phyloP scores from a whole-genome alignment of 2,113 vertebrate genomes.

The Oenanthe melanoleuca region DNA sequence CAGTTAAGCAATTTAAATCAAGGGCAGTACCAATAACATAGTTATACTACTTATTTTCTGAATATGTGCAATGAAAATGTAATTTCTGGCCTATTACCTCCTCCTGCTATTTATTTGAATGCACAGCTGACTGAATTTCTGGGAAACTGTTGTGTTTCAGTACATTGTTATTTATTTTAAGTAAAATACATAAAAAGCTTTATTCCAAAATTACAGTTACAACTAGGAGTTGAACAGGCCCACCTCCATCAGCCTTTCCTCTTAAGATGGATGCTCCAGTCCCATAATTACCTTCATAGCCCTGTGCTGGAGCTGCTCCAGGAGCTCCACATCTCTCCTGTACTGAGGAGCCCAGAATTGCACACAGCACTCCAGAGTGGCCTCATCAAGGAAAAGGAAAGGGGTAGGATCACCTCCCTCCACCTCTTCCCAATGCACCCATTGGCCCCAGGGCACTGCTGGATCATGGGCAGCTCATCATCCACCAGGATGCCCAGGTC shows the following conservation, averaged over 20 bases:
- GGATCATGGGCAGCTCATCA: neutral
- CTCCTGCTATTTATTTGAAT: neutral
- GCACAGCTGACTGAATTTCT: neutral
- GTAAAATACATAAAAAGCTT: neutral
- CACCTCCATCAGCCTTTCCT: neutral
- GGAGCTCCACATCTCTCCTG: neutral
- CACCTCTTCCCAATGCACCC: neutral
- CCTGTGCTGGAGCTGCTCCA: neutral
- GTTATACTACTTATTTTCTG: slow-evolving; percentile 40
- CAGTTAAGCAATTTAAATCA: slow-evolving; percentile 38
- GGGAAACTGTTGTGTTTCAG: neutral
- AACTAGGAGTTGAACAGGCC: neutral
- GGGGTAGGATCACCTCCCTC: too few species aligned
- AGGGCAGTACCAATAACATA: neutral
- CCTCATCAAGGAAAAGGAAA: neutral
- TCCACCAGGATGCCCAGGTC: too few species aligned
- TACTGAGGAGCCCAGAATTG: neutral
- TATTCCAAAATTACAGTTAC: neutral
- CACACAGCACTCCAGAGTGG: neutral
- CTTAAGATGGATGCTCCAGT: neutral
- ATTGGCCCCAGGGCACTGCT: neutral
- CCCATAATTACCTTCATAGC: fast-evolving
- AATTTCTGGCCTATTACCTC: neutral
- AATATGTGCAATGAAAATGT: neutral
- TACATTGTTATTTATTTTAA: neutral